Conservation (phyloP, 2,797 vertebrate species). For the Micropoecilia bifurca region DNA sequence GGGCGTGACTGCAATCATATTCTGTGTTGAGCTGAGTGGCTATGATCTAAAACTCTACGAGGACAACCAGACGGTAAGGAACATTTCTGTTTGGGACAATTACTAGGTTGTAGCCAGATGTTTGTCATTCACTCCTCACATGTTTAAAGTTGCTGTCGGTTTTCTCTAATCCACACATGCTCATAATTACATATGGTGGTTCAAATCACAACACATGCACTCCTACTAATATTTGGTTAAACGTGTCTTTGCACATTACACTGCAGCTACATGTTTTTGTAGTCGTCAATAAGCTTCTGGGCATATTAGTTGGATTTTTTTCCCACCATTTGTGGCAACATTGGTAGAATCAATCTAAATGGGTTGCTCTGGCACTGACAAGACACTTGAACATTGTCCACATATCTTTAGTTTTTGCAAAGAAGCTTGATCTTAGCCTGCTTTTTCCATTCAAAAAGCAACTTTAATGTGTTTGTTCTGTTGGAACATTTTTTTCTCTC, state of each 20-base stretch:
- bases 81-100: conserved; percentile 7
- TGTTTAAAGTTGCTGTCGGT: background rate
- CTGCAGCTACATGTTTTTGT: background rate
- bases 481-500: background rate
- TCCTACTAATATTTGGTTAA: background rate
- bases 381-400: background rate
- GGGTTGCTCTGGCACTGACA: background rate
- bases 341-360: background rate
- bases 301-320: background rate
- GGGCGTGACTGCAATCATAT: conserved; percentile 99
- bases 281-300: background rate
- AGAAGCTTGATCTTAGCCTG: background rate
- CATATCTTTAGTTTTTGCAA: background rate
- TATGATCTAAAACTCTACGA: conserved; percentile 99
- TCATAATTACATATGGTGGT: background rate
- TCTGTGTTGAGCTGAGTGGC: conserved; percentile 98
- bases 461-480: background rate
- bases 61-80: conserved; percentile 98
- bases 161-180: background rate
- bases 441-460: background rate
- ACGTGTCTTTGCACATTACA: background rate
- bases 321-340: background rate
- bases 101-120: background rate
- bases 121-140: background rate
- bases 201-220: background rate